These are phyloP conservation scores for Gymnocheta viridis DNA, from an alignment of 2,888 invertebrate species.

Conservation along the genomic window DNA sequence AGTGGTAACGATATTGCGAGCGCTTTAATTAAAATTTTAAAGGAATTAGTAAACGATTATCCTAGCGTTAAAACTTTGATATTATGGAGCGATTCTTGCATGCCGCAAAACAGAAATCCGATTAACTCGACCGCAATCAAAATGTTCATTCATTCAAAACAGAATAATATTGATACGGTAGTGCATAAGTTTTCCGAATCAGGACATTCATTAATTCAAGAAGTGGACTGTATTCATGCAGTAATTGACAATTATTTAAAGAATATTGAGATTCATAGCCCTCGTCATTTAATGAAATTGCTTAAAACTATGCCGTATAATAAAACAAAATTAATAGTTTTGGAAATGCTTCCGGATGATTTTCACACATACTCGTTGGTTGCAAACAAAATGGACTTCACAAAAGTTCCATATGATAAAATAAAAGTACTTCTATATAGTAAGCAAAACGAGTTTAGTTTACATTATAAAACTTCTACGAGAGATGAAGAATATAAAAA, in stretches of 20 bases:
- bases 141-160: neutral
- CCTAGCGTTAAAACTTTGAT: neutral
- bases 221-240: neutral
- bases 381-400: neutral
- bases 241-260: neutral
- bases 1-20: neutral
- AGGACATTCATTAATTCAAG: neutral
- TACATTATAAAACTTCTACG: neutral
- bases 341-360: neutral
- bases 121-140: neutral
- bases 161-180: neutral
- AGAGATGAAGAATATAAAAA: neutral
- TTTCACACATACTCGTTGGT: neutral
- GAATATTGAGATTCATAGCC: neutral
- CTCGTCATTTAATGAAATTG: neutral
- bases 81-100: neutral
- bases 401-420: neutral
- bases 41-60: neutral
- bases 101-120: neutral
- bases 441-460: neutral
- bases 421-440: neutral
- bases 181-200: neutral
- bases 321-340: neutral
- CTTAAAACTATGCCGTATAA: neutral
- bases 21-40: constrained; percentile 4